Evolutionary conservation across 2,113 vertebrate species (phyloP).

Genomic region (Genyomyrus donnyi): DNA sequence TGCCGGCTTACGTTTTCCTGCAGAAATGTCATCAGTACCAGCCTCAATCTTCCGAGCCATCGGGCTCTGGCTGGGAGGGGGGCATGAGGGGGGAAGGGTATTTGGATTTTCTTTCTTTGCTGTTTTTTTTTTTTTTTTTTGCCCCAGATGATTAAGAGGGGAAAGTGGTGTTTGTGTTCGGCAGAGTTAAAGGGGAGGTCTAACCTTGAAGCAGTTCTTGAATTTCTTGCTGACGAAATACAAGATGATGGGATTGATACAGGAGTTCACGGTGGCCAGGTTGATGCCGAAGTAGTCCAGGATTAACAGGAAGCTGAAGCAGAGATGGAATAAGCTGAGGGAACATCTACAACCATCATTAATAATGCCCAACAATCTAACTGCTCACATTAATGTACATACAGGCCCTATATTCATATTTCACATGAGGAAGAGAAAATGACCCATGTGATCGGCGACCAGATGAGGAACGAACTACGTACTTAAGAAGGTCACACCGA

Average conservation of each 20-base stretch:
- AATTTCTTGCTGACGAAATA: slow-evolving; percentile 99
- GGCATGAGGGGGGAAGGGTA: not conserved
- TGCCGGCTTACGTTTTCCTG: slow-evolving; percentile 36
- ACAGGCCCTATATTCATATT: not conserved
- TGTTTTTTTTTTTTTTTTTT: not conserved
- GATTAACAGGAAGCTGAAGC: slow-evolving; percentile 78
- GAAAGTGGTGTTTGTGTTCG: not conserved
- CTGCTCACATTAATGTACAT: not conserved
- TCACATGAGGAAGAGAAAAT: not conserved
- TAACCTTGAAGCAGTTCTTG: slow-evolving; percentile 98
- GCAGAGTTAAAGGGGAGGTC: slow-evolving; percentile 3
- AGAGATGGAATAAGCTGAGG: slow-evolving; percentile 30
- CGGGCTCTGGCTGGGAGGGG: not conserved
- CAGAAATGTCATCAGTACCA: not conserved
- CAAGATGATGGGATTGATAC: slow-evolving; percentile 95
- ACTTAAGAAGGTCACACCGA: slow-evolving; percentile 88
- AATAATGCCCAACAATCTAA: not conserved
- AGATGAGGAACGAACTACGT: slow-evolving; percentile 33
- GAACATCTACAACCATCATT: not conserved
- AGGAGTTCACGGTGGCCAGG: slow-evolving; percentile 91
- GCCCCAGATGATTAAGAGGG: not conserved
- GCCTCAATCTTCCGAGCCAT: not conserved
- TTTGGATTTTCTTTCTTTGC: not conserved
- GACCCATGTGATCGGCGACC: not conserved
- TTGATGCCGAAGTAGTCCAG: slow-evolving; percentile 86